Conservation (phyloP, 2,113 vertebrate genomes). For the Paraplagusia blochii region DNA sequence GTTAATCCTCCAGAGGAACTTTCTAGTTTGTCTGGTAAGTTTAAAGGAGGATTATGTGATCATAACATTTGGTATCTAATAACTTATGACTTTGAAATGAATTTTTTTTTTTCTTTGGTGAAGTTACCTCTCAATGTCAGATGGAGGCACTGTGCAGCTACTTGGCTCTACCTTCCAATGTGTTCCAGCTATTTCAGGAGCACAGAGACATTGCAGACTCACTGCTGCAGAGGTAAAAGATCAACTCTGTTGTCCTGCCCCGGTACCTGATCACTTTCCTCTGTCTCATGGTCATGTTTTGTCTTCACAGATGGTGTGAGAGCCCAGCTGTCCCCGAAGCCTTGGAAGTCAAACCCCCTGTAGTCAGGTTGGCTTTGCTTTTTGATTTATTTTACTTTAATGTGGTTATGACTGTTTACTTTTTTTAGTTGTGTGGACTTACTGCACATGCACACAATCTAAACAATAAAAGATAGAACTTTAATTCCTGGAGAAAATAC, state of each 20-base stretch:
- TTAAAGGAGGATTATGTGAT: neutral
- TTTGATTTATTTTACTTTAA: constrained; percentile 2
- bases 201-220: constrained; percentile 81
- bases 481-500: too few species aligned
- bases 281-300: constrained; percentile 15
- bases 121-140: constrained; percentile 84
- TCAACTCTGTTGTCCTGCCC: neutral
- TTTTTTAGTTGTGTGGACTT: too few species aligned
- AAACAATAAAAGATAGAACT: too few species aligned
- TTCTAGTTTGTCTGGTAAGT: constrained; percentile 63
- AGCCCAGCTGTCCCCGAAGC: constrained; percentile 78
- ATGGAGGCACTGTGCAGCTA: constrained; percentile 89
- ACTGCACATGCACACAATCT: too few species aligned
- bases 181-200: constrained; percentile 93
- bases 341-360: constrained; percentile 77
- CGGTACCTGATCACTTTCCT: neutral
- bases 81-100: constrained; percentile 1
- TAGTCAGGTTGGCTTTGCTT: constrained; percentile 78
- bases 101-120: constrained; percentile 34
- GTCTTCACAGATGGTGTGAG: constrained; percentile 84
- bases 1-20: constrained; percentile 91
- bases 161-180: constrained; percentile 87
- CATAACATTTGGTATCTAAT: neutral
- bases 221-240: constrained; percentile 83
- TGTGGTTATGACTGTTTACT: neutral